Evolutionary conservation across 2,797 vertebrate genomes (phyloP).

Genomic region (Erpetoichthys calabaricus): DNA sequence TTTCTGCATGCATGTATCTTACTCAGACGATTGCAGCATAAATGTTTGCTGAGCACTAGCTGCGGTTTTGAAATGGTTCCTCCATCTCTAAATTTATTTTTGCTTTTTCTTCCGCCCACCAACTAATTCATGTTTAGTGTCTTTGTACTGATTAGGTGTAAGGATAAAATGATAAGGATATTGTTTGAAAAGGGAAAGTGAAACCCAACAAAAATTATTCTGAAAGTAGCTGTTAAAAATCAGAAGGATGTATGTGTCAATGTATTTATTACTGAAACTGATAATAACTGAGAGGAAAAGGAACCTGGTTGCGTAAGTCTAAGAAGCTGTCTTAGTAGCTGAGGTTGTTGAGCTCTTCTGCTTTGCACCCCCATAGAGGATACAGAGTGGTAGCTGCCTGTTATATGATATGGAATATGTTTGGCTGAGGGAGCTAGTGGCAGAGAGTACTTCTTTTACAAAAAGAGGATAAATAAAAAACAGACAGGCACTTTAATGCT

Average conservation of each 20-base stretch:
- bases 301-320: conserved; percentile 26
- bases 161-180: too few relatives aligned
- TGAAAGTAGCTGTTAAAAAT: conserved; percentile 16
- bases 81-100: background rate
- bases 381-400: conserved; percentile 67
- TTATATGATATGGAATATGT: conserved; percentile 72
- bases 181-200: too few relatives aligned
- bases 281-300: conserved; percentile 11
- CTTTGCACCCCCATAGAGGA: conserved; percentile 31
- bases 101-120: background rate
- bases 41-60: conserved; percentile 14
- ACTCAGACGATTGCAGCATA: background rate
- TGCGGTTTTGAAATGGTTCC: conserved; percentile 8
- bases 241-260: conserved; percentile 1
- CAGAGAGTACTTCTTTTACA: conserved; percentile 29
- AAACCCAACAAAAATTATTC: background rate
- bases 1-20: conserved; percentile 10
- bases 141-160: too few relatives aligned
- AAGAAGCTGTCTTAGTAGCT: conserved; percentile 19
- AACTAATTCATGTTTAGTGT: too few relatives aligned
- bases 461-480: conserved; percentile 26
- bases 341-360: conserved; percentile 38
- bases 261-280: background rate
- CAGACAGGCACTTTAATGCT: conserved; percentile 25
- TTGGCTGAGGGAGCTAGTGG: conserved; percentile 48